Percentiles rank a stretch among this genome's conserved stretches.
phyloP scores from a whole-genome alignment of 2,888 invertebrate species.

The Troilus luridus region DNA sequence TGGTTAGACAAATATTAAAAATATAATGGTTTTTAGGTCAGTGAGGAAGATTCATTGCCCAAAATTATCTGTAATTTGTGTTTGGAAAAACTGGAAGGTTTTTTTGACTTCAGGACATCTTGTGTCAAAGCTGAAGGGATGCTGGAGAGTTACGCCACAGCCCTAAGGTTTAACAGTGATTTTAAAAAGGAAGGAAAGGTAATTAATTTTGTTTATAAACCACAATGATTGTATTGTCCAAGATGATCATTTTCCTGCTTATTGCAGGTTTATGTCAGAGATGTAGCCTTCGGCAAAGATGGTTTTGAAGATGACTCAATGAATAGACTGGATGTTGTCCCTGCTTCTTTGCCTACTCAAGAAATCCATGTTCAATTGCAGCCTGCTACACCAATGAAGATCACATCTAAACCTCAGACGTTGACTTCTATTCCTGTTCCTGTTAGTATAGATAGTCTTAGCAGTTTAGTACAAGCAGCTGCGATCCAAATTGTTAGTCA shows the following conservation, averaged over 20 bases:
- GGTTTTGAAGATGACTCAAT: slow-evolving; percentile 52
- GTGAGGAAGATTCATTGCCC: slow-evolving; percentile 79
- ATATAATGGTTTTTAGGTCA: slow-evolving; percentile 71
- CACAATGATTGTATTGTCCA: not conserved
- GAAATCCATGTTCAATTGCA: slow-evolving; percentile 58
- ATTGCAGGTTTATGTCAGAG: slow-evolving; percentile 74
- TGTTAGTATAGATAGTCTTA: slow-evolving; percentile 66
- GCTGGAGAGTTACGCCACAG: slow-evolving; percentile 78
- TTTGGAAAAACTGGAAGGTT: slow-evolving; percentile 75
- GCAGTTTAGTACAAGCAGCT: slow-evolving; percentile 67
- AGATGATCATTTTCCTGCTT: not conserved
- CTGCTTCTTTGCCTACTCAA: slow-evolving; percentile 50
- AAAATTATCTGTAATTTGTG: slow-evolving; percentile 79
- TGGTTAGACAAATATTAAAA: not conserved
- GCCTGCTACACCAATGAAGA: slow-evolving; percentile 51
- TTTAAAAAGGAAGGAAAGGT: slow-evolving; percentile 71
- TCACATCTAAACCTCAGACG: slow-evolving; percentile 44
- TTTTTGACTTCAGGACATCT: slow-evolving; percentile 76
- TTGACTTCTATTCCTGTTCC: slow-evolving; percentile 61
- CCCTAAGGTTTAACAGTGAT: slow-evolving; percentile 71
- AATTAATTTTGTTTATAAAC: slow-evolving; percentile 43
- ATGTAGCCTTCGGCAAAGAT: slow-evolving; percentile 66
- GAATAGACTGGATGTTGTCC: slow-evolving; percentile 47
- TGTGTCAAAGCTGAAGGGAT: slow-evolving; percentile 78
- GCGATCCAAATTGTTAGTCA: slow-evolving; percentile 70